Evolutionary conservation across 2,888 invertebrate genomes (phyloP).

Genomic region (Heliconius hortense): DNA sequence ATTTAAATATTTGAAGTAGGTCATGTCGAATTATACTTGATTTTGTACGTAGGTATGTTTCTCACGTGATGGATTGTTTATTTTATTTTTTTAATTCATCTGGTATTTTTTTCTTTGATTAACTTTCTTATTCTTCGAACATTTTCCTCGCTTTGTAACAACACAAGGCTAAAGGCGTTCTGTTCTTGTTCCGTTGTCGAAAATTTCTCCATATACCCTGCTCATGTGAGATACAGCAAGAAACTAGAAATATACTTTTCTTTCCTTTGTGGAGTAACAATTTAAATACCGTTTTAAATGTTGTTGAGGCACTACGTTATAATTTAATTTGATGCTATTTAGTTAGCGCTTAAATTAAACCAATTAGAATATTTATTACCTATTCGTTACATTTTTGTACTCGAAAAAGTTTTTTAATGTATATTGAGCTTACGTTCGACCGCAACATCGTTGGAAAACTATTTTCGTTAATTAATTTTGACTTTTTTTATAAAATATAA

Average conservation of each 20-base stretch:
- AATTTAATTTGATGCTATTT: neutral
- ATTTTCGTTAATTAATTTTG: neutral
- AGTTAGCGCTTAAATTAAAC: neutral
- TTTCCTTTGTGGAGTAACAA: too few relatives aligned
- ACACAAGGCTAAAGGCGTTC: too few relatives aligned
- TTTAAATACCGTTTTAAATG: neutral
- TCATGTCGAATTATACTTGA: neutral
- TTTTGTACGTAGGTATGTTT: neutral
- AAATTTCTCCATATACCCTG: too few relatives aligned
- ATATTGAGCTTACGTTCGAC: neutral
- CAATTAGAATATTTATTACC: neutral
- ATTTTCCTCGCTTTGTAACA: too few relatives aligned
- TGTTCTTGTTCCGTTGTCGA: too few relatives aligned
- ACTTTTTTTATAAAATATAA: too few relatives aligned
- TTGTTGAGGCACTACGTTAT: neutral
- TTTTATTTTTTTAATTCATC: neutral
- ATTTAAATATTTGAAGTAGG: constrained; percentile 8
- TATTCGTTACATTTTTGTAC: neutral
- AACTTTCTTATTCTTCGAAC: too few relatives aligned
- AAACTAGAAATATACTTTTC: too few relatives aligned
- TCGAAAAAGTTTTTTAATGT: neutral
- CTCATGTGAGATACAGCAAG: too few relatives aligned
- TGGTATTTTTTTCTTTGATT: too few relatives aligned
- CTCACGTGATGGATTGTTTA: neutral
- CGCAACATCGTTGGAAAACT: neutral